Conservation (phyloP, 2,797 vertebrate genomes). For the Enteromius thamalakanensis region DNA sequence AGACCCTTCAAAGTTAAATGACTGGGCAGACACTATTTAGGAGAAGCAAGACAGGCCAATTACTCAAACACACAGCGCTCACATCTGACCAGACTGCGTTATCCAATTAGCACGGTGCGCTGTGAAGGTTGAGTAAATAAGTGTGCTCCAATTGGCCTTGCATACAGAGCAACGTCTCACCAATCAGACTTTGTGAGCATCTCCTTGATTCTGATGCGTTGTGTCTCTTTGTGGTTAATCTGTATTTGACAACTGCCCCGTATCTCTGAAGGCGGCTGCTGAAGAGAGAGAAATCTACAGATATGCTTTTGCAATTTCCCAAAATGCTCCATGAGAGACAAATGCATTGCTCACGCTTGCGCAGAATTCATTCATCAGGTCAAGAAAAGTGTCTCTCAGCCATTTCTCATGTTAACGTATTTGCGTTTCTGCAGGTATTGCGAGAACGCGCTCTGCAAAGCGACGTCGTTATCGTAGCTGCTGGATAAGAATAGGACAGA, state of each 20-base stretch:
- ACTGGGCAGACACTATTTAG: slow-evolving; percentile 44
- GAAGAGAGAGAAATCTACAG: slow-evolving; percentile 7
- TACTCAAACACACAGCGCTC: slow-evolving; percentile 34
- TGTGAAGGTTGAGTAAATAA: slow-evolving; percentile 51
- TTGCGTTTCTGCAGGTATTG: background rate
- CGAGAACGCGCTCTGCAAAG: slow-evolving; percentile 3
- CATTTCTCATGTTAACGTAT: slow-evolving; percentile 21
- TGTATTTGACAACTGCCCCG: slow-evolving; percentile 2
- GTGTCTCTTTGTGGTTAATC: slow-evolving; percentile 9
- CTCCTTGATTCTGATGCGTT: slow-evolving; percentile 8
- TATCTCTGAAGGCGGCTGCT: background rate
- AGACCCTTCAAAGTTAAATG: slow-evolving; percentile 32
- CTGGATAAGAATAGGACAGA: slow-evolving; percentile 29
- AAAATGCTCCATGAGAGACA: slow-evolving; percentile 32
- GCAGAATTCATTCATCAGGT: slow-evolving; percentile 27
- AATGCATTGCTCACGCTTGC: slow-evolving; percentile 29
- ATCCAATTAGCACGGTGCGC: slow-evolving; percentile 47
- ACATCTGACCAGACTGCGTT: slow-evolving; percentile 33
- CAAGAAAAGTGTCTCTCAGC: slow-evolving; percentile 15
- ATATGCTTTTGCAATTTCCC: slow-evolving; percentile 28
- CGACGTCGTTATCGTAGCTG: slow-evolving; percentile 22
- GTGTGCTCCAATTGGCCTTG: background rate
- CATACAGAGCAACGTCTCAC: slow-evolving; percentile 11
- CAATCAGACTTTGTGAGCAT: slow-evolving; percentile 17
- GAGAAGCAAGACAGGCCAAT: slow-evolving; percentile 45